Evolutionary conservation across 2,113 vertebrate genomes (phyloP), one percentile per base, ranked within the genome.

Genomic region (Rynchops niger): DNA sequence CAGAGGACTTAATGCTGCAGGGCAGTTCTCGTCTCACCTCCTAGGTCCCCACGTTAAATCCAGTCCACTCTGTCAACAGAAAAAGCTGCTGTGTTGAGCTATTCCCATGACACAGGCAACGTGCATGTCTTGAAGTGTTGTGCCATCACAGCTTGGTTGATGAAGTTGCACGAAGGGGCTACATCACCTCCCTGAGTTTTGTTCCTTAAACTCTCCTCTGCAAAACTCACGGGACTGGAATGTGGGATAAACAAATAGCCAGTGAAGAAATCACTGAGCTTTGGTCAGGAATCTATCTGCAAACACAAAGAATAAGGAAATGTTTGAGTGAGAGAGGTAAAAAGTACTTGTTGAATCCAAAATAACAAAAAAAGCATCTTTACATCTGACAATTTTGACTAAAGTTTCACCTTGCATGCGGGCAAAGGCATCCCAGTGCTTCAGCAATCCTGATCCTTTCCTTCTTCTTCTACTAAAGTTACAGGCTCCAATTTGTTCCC

Each of bases 121-220:
- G 5, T 27, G 55, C 43, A 9, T 47, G 43, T 89, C 40, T 47
- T n/a, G 5, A 58, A 56, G 30, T 38, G 22, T n/a, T 25, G 23
- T 61, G 58, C 22, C 58, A 47, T 86, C 45, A 67, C 42, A 34
- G 36, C 63, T 88, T 79, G 42, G n/a, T 83, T 63, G 80, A 29
- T 59, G 43, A 93, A 94, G 61, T 72, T 83, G 27, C 55, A 53
- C 27, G 82, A 49, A 91, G 49, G 70, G 32, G 36, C 58, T 86
- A 2, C 56, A 77, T 72, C 49, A 69, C n/a, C 84, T 91, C 43
- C 65, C n/a, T 90, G 53, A 56, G 29, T 71, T 80, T 74, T 47
- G 29, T 95, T 97, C 84, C 49, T 79, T 93, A 93, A 79, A 55
- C 9, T 81, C n/a, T 91, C 38, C 62, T 27, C 83, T 87, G 79